phyloP scores from a whole-genome alignment of 2,888 invertebrate species.

The Tribolium freemani region DNA sequence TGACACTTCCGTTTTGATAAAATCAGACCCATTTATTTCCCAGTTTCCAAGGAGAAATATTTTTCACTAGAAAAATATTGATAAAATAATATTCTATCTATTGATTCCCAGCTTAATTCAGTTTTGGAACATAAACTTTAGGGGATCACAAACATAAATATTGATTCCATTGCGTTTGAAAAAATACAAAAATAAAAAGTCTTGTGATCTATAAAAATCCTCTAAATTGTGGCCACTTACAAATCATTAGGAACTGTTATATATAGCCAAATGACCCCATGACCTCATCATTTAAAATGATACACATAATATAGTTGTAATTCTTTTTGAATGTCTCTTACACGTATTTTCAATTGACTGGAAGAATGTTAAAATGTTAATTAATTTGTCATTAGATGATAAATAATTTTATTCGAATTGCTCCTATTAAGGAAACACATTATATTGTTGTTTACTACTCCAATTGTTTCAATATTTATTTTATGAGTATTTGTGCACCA shows the following conservation, averaged over 20 bases:
- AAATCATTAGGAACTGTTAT: constrained; percentile 33
- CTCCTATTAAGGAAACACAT: background rate
- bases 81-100: background rate
- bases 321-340: constrained; percentile 10
- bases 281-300: constrained; percentile 42
- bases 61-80: background rate
- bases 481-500: too few species aligned
- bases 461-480: background rate
- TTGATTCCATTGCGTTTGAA: too few species aligned
- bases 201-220: constrained; percentile 10
- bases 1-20: constrained; percentile 12
- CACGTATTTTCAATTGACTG: constrained; percentile 16
- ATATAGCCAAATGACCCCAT: constrained; percentile 40
- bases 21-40: background rate
- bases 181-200: too few species aligned
- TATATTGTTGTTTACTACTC: background rate
- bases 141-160: too few species aligned
- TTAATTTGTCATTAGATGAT: background rate
- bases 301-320: background rate
- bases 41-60: constrained; percentile 1
- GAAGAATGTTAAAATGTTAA: background rate
- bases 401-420: too few species aligned
- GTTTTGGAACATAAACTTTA: background rate
- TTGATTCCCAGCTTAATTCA: background rate
- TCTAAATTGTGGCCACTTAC: constrained; percentile 24